phyloP scores from a whole-genome alignment of 2,888 invertebrate species.

The Escarpia spicata region DNA sequence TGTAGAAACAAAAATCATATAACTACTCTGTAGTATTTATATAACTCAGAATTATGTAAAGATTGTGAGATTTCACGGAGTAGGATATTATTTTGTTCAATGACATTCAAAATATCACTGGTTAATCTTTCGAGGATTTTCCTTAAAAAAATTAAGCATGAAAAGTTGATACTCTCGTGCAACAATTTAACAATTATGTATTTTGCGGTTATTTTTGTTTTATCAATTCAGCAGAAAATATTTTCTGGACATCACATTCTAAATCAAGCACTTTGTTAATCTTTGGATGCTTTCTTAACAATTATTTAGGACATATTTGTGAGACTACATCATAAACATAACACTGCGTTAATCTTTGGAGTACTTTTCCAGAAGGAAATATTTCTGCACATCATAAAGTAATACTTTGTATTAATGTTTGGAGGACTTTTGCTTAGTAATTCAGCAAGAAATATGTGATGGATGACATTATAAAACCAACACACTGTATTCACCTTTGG shows the following conservation, averaged over 20 bases:
- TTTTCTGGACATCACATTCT: background rate
- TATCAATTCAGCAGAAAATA: background rate
- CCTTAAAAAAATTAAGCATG: background rate
- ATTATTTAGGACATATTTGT: background rate
- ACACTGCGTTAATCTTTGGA: background rate
- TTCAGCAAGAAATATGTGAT: background rate
- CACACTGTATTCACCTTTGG: conserved; percentile 51
- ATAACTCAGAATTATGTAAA: background rate
- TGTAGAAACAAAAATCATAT: background rate
- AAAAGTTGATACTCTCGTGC: background rate
- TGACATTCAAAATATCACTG: background rate
- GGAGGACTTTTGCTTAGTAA: background rate
- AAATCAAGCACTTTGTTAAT: background rate
- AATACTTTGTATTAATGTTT: background rate
- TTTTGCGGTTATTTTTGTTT: background rate
- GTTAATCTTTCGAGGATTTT: background rate
- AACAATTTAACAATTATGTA: background rate
- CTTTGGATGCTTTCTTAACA: background rate
- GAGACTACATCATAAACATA: background rate
- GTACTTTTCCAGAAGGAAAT: background rate
- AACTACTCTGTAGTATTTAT: background rate
- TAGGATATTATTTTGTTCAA: background rate
- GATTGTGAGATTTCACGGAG: background rate
- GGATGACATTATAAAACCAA: conserved; percentile 64
- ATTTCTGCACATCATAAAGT: background rate